Percentiles rank a stretch among this genome's conserved stretches.
phyloP scores from a whole-genome alignment of 2,888 invertebrate species.

The Tuberolachnus salignus region DNA sequence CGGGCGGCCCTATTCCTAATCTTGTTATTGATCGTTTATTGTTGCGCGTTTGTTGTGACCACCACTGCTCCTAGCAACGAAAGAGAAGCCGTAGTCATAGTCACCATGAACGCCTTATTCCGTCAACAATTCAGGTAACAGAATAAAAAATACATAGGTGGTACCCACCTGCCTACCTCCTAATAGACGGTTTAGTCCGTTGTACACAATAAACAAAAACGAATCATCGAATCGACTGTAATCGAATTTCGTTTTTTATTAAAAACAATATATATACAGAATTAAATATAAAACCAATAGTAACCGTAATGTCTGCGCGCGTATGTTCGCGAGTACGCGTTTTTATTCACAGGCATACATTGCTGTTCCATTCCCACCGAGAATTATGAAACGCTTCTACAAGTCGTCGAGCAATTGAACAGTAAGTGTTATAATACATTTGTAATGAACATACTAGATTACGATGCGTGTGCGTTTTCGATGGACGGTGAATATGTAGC shows the following conservation, averaged over 20 bases:
- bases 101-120: slow-evolving; percentile 59
- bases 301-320: slow-evolving; percentile 2
- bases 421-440: slow-evolving; percentile 39
- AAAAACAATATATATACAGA: not conserved
- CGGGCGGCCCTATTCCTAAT: slow-evolving; percentile 43
- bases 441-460: slow-evolving; percentile 40
- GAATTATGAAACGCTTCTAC: slow-evolving; percentile 23
- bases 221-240: not conserved
- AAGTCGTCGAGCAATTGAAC: slow-evolving; percentile 20
- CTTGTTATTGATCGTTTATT: slow-evolving; percentile 57
- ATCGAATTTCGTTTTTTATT: not conserved
- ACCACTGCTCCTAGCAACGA: slow-evolving; percentile 55
- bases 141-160: not conserved
- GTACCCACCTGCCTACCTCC: too few species aligned
- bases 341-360: slow-evolving; percentile 27
- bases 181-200: not conserved
- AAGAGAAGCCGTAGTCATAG: slow-evolving; percentile 61
- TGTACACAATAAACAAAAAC: slow-evolving; percentile 11
- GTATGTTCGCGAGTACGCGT: not conserved
- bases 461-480: slow-evolving; percentile 47
- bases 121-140: slow-evolving; percentile 59
- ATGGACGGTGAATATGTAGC: slow-evolving; percentile 23
- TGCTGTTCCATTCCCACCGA: slow-evolving; percentile 11
- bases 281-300: slow-evolving; percentile 33
- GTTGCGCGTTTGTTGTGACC: slow-evolving; percentile 56